Conservation (phyloP, 2,113 vertebrate genomes). For the Planiliza haematocheilus region DNA sequence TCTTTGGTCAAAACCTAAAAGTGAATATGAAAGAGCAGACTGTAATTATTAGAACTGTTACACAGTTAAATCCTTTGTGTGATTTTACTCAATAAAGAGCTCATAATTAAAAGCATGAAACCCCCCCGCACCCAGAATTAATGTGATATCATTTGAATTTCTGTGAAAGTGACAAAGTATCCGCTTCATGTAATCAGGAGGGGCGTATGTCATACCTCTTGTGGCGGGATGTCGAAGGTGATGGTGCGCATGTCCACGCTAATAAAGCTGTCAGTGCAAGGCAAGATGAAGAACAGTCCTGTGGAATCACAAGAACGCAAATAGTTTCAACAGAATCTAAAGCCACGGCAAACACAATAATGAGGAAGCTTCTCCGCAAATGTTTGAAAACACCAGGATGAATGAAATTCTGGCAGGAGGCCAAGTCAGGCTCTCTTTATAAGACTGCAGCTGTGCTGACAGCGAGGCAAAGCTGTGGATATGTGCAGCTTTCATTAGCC, state of each 20-base stretch:
- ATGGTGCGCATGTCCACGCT: conserved; percentile 98
- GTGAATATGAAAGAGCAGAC: background rate
- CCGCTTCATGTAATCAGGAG: conserved; percentile 22
- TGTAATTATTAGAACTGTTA: background rate
- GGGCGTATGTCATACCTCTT: conserved; percentile 87
- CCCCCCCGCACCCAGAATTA: background rate
- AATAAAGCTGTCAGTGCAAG: conserved; percentile 96
- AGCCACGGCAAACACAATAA: conserved; percentile 69
- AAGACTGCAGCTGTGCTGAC: conserved; percentile 70
- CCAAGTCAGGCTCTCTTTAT: conserved; percentile 59
- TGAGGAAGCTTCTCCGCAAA: conserved; percentile 59
- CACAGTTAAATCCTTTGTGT: background rate
- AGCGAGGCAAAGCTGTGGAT: conserved; percentile 58
- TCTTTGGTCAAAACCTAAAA: conserved; percentile 94
- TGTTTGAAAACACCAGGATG: conserved; percentile 68
- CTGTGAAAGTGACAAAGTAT: conserved; percentile 8
- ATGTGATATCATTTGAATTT: conserved; percentile 25
- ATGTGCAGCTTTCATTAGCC: conserved; percentile 59
- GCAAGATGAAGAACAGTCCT: conserved; percentile 95
- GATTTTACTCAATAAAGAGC: background rate
- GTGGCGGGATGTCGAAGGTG: conserved; percentile 96
- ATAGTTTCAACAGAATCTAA: conserved; percentile 58
- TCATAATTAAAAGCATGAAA: background rate
- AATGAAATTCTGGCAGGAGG: conserved; percentile 54
- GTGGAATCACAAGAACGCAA: conserved; percentile 66